These are phyloP conservation scores for Pungitius pungitius DNA, from an alignment of 2,113 vertebrate species.

Conservation along the genomic window DNA sequence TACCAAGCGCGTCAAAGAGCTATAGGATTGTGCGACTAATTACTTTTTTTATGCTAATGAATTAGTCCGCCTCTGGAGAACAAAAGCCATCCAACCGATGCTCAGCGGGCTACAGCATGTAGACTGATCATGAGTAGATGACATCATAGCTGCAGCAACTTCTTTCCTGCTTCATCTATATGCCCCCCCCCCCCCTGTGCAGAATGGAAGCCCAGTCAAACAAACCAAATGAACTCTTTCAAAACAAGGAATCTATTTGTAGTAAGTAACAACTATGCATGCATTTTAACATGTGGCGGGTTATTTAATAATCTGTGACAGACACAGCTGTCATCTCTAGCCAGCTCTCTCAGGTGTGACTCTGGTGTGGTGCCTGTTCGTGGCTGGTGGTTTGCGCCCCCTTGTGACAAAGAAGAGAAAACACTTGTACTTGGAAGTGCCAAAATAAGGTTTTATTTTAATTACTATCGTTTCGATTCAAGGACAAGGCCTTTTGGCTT, in stretches of 20 bases:
- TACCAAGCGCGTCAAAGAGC: not conserved
- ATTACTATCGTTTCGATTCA: not conserved
- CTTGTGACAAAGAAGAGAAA: conserved; percentile 44
- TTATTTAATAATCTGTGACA: not conserved
- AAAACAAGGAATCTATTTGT: not conserved
- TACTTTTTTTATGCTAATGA: too few species aligned
- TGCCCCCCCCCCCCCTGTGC: conserved; percentile 22
- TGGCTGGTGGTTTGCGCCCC: conserved; percentile 58
- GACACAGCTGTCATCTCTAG: not conserved
- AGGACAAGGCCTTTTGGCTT: not conserved
- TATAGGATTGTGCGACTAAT: not conserved
- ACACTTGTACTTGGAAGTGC: conserved; percentile 15
- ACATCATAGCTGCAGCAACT: conserved; percentile 82
- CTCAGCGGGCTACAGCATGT: too few species aligned
- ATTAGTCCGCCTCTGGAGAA: too few species aligned
- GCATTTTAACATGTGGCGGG: not conserved
- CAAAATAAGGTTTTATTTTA: conserved; percentile 39
- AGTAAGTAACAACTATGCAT: not conserved
- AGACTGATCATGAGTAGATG: conserved; percentile 57
- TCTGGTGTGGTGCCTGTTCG: conserved; percentile 19
- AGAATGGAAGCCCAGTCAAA: not conserved
- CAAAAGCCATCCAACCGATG: too few species aligned
- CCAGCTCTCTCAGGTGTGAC: conserved; percentile 1
- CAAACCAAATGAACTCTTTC: not conserved
- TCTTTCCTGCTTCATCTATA: conserved; percentile 63